Evolutionary conservation across 2,113 vertebrate genomes (phyloP), one percentile per base, ranked within the genome.

Genomic region (Sceloporus undulatus): DNA sequence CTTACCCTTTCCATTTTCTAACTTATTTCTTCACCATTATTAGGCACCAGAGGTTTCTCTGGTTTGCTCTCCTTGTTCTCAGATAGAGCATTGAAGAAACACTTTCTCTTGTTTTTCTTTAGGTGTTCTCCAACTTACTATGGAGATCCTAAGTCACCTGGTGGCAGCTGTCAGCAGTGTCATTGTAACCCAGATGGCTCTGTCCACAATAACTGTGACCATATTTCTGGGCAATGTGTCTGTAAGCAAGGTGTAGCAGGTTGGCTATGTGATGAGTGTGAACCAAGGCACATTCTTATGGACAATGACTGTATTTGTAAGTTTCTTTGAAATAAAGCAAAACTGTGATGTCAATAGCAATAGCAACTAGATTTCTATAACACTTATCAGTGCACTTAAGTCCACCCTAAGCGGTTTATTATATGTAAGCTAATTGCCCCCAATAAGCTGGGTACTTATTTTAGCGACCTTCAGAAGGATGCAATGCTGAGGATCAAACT

Each of bases 91-190:
- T 75, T 87, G 11, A 76, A 66, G 56, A 82, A 68, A 75, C 13
- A 13, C 21, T n/a, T 86, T 65, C 5, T 79, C 14, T 4, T 89
- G 84, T 70, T 85, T 84, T n/a, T 23, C 7, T 40, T 0, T 80
- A 99, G 98, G 93, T 99, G 99, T 89, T 98, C 98, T 2, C 27
- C 89, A 1, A 98, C 98, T 93, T 98, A 98, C 92, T 95, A 98
- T 0, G 98, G 99, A 9, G 96, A 98, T 92, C 98, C 98, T 1
- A 93, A 85, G 0, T 40, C 68, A 19, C 90, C 91, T 0, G 96
- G 96, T 0, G 97, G 98, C 5, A 90, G 38, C 40, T 99, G 98
- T 91, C 93, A 81, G 1, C 88, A 0, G 0, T 99, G 98, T 84
- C 86, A 29, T 71, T 99, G 99, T 94, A 97, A 94, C 23, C 90